phyloP scores from a whole-genome alignment of 2,888 invertebrate species.

The Nymphalis polychloros region DNA sequence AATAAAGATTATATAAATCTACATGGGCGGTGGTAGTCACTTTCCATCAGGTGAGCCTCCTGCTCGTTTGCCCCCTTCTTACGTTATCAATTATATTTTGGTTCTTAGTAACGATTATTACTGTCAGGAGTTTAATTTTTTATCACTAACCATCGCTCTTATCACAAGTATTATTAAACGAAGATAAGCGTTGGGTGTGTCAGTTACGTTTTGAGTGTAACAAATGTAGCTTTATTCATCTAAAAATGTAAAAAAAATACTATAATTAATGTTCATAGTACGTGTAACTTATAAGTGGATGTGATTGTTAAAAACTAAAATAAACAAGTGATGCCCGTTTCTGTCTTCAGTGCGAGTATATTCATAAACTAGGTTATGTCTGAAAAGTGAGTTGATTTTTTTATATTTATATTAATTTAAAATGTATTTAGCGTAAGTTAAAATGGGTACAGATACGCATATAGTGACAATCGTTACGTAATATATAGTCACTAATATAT shows the following conservation, averaged over 20 bases:
- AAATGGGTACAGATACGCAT: not conserved
- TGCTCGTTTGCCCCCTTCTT: no score
- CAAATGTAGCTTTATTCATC: not conserved
- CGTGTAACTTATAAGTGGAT: not conserved
- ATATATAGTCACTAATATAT: no score
- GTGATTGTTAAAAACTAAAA: not conserved
- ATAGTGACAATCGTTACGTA: not conserved
- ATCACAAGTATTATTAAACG: conserved; percentile 26
- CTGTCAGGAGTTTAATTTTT: conserved; percentile 4
- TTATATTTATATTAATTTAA: conserved; percentile 5
- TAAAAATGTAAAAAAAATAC: not conserved
- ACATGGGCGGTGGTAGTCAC: no score
- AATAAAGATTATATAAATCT: not conserved
- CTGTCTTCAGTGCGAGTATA: not conserved
- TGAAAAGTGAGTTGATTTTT: conserved; percentile 31
- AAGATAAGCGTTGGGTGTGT: conserved; percentile 33
- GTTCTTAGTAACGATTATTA: not conserved
- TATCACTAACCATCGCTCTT: conserved; percentile 28
- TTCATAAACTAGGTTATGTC: conserved; percentile 19
- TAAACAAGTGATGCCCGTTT: conserved; percentile 7
- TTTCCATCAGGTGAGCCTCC: no score
- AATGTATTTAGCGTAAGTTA: not conserved
- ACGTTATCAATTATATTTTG: not conserved
- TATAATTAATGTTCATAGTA: not conserved
- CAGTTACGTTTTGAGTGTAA: conserved; percentile 1